phyloP scores from a whole-genome alignment of 2,888 invertebrate species.

The Coremacera marginata region DNA sequence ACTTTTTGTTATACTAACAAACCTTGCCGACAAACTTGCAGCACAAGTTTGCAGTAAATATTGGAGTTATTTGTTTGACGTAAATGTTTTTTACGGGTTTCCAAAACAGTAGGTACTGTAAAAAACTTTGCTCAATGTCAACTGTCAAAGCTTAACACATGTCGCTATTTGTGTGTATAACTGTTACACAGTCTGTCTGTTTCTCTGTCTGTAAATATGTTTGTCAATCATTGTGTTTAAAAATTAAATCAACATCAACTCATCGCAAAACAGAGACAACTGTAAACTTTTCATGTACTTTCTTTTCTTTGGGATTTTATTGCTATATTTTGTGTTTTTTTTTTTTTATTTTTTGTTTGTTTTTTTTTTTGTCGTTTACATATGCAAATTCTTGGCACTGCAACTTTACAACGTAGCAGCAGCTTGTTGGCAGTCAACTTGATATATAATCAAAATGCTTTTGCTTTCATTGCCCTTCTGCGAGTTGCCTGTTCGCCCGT shows the following conservation, averaged over 20 bases:
- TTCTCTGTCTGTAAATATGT: background rate
- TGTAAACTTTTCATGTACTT: background rate
- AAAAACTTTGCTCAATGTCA: conserved; percentile 15
- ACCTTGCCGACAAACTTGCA: background rate
- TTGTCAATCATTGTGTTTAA: background rate
- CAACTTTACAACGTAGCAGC: background rate
- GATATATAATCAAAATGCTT: background rate
- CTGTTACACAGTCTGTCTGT: background rate
- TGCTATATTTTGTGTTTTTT: background rate
- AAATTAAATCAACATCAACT: background rate
- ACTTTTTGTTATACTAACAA: background rate
- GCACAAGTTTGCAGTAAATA: background rate
- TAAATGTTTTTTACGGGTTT: background rate
- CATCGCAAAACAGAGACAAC: background rate
- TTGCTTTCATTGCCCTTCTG: background rate
- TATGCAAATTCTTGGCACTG: background rate
- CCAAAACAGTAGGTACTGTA: background rate
- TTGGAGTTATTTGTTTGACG: background rate
- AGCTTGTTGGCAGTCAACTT: background rate
- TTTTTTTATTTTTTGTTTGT: background rate
- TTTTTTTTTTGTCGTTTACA: background rate
- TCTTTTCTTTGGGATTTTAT: background rate
- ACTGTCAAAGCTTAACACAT: conserved; percentile 10
- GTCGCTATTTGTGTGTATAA: background rate
- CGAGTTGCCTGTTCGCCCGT: background rate